A percentile compares a stretch with the other conserved stretches of the same genome.
phyloP scores from a whole-genome alignment of 2,888 invertebrate species.

The Eustalomyia histrio region DNA sequence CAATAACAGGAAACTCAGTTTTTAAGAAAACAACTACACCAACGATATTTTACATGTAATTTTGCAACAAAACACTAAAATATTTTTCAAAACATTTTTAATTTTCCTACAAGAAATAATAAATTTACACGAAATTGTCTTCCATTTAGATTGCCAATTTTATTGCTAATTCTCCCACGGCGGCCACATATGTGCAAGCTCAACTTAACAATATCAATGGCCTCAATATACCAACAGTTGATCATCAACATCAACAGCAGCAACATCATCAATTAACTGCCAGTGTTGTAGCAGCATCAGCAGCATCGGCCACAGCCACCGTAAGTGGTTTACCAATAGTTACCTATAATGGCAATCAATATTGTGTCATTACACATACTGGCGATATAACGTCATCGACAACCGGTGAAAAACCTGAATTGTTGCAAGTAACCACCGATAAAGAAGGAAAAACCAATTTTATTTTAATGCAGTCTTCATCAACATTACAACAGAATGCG shows the following conservation, averaged over 20 bases:
- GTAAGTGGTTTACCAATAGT: conserved; percentile 73
- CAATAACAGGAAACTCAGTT: conserved; percentile 58
- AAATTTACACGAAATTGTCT: conserved; percentile 1
- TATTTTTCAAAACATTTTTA: conserved; percentile 61
- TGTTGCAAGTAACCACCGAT: conserved; percentile 69
- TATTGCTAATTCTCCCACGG: conserved; percentile 77
- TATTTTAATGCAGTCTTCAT: conserved; percentile 75
- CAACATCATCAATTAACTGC: conserved; percentile 57
- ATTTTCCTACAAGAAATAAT: not conserved
- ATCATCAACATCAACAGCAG: conserved; percentile 45
- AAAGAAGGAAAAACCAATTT: conserved; percentile 72
- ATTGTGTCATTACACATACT: conserved; percentile 75
- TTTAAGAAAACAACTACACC: conserved; percentile 22
- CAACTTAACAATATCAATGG: conserved; percentile 71
- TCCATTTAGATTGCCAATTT: conserved; percentile 75
- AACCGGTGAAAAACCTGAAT: conserved; percentile 69
- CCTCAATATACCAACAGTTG: conserved; percentile 52
- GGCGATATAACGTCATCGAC: conserved; percentile 57
- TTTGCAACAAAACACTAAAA: conserved; percentile 6
- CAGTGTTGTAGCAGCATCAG: conserved; percentile 48
- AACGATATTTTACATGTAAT: conserved; percentile 10
- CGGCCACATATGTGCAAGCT: conserved; percentile 75
- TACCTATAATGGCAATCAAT: conserved; percentile 76
- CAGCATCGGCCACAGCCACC: conserved; percentile 53
- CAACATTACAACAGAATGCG: conserved; percentile 52